Evolutionary conservation across 2,113 vertebrate species (phyloP).

Genomic region (Cyanistes caeruleus): DNA sequence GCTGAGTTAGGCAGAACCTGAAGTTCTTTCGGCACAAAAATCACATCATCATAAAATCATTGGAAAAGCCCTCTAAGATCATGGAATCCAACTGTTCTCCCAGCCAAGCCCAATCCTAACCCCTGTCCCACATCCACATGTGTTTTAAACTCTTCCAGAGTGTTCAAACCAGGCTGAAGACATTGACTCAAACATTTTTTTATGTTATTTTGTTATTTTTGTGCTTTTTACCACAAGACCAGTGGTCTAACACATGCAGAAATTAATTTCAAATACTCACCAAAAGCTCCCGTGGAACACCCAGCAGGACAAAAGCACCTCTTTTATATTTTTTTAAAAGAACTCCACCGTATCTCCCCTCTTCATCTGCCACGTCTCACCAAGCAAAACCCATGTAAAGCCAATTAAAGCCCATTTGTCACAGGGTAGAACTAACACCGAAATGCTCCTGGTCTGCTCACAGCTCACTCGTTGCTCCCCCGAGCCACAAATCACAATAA

Average conservation of each 20-base stretch:
- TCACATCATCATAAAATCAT: background rate
- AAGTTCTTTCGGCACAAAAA: background rate
- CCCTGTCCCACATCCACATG: background rate
- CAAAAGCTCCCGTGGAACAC: background rate
- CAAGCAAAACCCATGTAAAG: background rate
- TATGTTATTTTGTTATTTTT: too few species aligned
- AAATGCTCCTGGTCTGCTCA: background rate
- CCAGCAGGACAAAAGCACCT: rapidly evolving
- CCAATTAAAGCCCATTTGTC: constrained; percentile 38
- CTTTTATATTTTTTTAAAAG: background rate
- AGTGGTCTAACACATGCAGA: rapidly evolving
- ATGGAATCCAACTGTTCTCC: background rate
- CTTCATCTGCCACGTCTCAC: background rate
- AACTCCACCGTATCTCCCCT: background rate
- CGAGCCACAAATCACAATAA: constrained; percentile 66
- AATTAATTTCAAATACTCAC: background rate
- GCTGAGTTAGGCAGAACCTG: background rate
- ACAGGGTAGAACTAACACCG: background rate
- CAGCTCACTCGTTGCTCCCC: constrained; percentile 30
- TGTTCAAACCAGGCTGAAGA: background rate
- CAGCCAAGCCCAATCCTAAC: background rate
- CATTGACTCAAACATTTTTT: background rate
- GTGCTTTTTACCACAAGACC: background rate
- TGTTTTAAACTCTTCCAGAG: background rate
- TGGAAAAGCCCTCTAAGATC: background rate